Evolutionary conservation across 30 jellyfish, hydroid and myxozoan genomes (phyloP), one percentile per base, ranked within the genome.

Genomic region (Nemopilema nomurai): DNA sequence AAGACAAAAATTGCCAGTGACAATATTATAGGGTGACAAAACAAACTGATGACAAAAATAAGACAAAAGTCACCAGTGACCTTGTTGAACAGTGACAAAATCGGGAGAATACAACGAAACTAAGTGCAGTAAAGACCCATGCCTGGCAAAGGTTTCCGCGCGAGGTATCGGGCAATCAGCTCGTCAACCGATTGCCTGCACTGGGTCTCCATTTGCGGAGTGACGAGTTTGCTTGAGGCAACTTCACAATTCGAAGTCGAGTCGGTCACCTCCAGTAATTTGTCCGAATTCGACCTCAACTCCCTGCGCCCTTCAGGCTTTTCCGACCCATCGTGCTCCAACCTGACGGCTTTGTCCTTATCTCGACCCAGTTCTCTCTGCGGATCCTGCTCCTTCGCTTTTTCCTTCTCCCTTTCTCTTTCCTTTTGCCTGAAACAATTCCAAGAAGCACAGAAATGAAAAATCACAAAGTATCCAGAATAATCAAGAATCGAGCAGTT

Each of bases 71-170:
- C n/a, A n/a, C n/a, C n/a, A n/a, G n/a, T n/a, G n/a, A n/a, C n/a
- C n/a, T n/a, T n/a, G n/a, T n/a, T n/a, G n/a, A n/a, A n/a, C n/a
- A n/a, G n/a, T n/a, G n/a, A 41, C 57, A 41, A 41, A 6, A 41
- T 3, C 57, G 57, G 57, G 13, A 41, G 57, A 13, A 41, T 13
- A 3, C 13, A 41, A 41, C 6, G 57, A 41, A 41, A 41, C 57
- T 3, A 3, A 41, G 57, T 3, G 9, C 50, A 69, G 65, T 24
- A 63, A 26, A 62, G 0, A 8, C 19, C 20, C 73, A n/a, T 67
- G 80, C 96, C 96, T 23, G 85, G 93, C 51, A 84, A 65, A 25
- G 96, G 89, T 33, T 89, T 89, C 75, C 79, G 73, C 18, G 96
- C 91, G 23, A 89, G 87, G 63, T 89, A 82, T 28, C 78, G 71